Conservation (phyloP, 2,888 invertebrate genomes). For the Pristionchus arcanus region DNA sequence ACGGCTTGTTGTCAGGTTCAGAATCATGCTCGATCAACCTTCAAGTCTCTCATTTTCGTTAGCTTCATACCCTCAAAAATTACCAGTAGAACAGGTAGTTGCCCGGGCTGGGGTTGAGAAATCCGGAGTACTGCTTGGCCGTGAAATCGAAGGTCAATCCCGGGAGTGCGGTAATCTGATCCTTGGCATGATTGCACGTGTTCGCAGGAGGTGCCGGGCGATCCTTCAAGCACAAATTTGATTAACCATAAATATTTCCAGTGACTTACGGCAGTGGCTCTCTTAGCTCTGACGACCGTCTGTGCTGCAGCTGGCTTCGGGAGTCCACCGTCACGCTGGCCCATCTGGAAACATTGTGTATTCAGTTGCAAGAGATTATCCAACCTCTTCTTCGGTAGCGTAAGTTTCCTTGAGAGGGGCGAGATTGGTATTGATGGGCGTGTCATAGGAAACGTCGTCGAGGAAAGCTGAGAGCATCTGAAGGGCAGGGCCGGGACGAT, state of each 20-base stretch:
- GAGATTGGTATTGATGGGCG: not conserved
- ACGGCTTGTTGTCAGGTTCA: constrained; percentile 57
- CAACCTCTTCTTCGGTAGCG: not conserved
- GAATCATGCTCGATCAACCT: constrained; percentile 49
- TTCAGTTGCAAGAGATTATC: not conserved
- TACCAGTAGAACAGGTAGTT: constrained; percentile 80
- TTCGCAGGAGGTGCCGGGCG: constrained; percentile 14
- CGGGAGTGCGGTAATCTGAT: constrained; percentile 76
- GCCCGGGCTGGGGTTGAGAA: constrained; percentile 68
- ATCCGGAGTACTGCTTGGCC: constrained; percentile 82
- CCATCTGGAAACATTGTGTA: not conserved
- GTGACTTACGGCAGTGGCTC: not conserved
- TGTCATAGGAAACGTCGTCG: not conserved
- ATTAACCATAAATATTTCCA: not conserved
- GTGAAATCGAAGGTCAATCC: constrained; percentile 72
- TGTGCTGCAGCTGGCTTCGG: not conserved
- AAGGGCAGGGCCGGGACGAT: constrained; percentile 88
- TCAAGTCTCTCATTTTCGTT: not conserved
- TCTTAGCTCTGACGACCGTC: not conserved
- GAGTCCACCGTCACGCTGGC: not conserved
- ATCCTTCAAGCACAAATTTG: not conserved
- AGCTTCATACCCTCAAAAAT: constrained; percentile 37
- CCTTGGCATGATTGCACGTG: not conserved
- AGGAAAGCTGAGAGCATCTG: constrained; percentile 79
- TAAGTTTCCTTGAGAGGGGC: not conserved